Conservation (phyloP, 2,113 vertebrate genomes). For the Gavialis gangeticus region DNA sequence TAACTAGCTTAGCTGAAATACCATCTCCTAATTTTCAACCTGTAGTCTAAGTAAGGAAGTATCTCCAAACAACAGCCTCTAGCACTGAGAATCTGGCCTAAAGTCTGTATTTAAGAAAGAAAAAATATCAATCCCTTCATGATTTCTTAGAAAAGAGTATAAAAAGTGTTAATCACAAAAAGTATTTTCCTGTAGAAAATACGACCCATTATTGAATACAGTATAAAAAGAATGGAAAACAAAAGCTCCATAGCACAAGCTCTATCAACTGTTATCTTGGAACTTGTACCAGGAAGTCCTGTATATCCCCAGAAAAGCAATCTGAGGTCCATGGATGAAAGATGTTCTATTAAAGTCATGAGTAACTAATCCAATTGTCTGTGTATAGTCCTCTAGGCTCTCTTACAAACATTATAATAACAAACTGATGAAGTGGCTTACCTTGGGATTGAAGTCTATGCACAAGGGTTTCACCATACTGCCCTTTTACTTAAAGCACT, state of each 20-base stretch:
- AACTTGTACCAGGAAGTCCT: background rate
- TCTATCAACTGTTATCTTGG: background rate
- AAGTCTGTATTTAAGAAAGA: background rate
- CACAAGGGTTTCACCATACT: background rate
- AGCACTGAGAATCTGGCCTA: background rate
- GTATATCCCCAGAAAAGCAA: background rate
- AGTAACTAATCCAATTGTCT: background rate
- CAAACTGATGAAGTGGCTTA: background rate
- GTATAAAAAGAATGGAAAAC: background rate
- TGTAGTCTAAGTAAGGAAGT: too few species aligned
- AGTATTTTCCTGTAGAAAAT: background rate
- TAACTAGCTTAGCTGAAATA: too few species aligned
- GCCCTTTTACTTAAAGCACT: background rate
- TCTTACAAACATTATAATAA: background rate
- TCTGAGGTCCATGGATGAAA: background rate
- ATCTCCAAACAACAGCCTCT: too few species aligned
- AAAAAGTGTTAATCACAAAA: background rate
- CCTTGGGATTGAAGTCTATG: background rate
- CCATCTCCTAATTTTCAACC: too few species aligned
- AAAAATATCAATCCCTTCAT: background rate
- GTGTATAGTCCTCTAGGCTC: accelerated
- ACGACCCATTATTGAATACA: background rate
- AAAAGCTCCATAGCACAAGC: background rate
- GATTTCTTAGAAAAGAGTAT: background rate
- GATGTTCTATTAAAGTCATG: background rate